Evolutionary conservation across 2,888 invertebrate genomes (phyloP), one percentile per base, ranked within the genome.

Genomic region (Drosophila glabriapex): DNA sequence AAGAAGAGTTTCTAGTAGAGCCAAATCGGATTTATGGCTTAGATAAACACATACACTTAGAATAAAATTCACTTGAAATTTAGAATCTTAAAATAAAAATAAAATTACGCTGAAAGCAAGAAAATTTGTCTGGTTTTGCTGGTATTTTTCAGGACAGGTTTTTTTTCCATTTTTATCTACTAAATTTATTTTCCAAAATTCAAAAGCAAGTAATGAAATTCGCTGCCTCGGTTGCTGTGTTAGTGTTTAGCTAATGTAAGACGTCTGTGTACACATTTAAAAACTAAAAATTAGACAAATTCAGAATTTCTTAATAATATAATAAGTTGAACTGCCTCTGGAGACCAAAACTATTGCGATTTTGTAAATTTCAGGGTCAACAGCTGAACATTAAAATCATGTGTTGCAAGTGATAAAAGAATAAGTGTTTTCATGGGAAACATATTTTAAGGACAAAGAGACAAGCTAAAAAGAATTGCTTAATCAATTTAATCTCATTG

Each of bases 401-500:
- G 10, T n/a, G 10, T n/a, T 0, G 10, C 4, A 41, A n/a, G 10
- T n/a, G 10, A 10, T n/a, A n/a, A 41, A 5, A 4, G 4, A n/a
- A n/a, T 7, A 37, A 10, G 1, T 37, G 10, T 9, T 41, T n/a
- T 41, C n/a, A n/a, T 10, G 39, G 19, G 7, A 19, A 39, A 9
- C 19, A 9, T 4, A n/a, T 19, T 39, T 19, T 4, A 9, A 39
- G 4, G 7, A 7, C 19, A 19, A 39, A 9, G 9, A 9, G 2
- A 19, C 19, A 39, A 4, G 7, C 35, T 35, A 16, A 9, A 39
- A 39, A 19, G 1, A 19, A 1, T 39, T 39, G 19, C 2, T 54
- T 62, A 29, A 63, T 52, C 75, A 58, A 37, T 41, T 64, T 35
- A 35, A 14, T 68, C 60, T 41, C 35, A 65, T 75, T 70, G 50